These are phyloP conservation scores for Xiphorhynchus elegans DNA, from an alignment of 2,113 vertebrate genomes.

Conservation along the genomic window DNA sequence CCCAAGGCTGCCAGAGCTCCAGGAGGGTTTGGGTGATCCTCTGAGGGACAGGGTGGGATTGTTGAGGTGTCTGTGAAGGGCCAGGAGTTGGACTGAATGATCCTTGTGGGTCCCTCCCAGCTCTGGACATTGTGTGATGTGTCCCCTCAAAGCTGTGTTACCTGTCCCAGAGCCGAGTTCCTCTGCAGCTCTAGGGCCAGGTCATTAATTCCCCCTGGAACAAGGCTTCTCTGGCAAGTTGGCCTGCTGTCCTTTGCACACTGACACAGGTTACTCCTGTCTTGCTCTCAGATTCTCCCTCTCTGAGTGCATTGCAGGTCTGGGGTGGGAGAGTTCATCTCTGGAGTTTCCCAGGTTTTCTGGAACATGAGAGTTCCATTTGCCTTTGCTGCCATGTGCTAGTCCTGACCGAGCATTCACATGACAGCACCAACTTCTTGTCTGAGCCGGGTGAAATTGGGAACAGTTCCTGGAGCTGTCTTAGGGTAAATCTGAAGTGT, in stretches of 20 bases:
- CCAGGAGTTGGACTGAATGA: not conserved
- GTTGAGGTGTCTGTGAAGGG: not conserved
- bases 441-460: not conserved
- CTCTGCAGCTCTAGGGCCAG: not conserved
- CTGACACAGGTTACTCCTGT: not conserved
- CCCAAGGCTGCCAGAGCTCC: not conserved
- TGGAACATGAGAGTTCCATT: not conserved
- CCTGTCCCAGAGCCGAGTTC: not conserved
- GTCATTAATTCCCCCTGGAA: not conserved
- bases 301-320: not conserved
- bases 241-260: not conserved
- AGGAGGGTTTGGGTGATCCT: not conserved
- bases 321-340: not conserved
- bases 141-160: not conserved
- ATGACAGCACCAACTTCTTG: rapidly evolving
- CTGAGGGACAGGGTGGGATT: not conserved
- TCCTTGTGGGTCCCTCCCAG: not conserved
- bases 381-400: not conserved
- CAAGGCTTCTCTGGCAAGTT: not conserved
- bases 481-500: not conserved
- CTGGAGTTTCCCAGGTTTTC: not conserved
- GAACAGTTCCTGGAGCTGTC: not conserved
- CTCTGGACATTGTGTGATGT: not conserved
- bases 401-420: not conserved
- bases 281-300: not conserved